A percentile compares a stretch with the other conserved stretches of the same genome.
phyloP scores from a whole-genome alignment of 2,888 invertebrate species.

The Alentia gelatinosa region DNA sequence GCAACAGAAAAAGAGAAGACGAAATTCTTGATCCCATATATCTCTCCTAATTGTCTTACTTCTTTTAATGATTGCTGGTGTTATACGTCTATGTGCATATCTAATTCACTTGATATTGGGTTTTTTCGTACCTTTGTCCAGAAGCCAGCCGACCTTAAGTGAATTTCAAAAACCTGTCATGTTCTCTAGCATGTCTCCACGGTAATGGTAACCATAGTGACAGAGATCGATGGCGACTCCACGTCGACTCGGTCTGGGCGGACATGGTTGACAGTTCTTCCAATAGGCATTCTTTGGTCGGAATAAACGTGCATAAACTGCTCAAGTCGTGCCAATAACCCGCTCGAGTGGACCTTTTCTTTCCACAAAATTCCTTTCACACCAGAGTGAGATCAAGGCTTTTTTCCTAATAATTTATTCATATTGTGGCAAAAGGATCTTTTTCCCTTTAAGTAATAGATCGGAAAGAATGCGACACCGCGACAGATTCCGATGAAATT shows the following conservation, averaged over 20 bases:
- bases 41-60: too few species aligned
- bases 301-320: constrained; percentile 19
- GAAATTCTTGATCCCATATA: too few species aligned
- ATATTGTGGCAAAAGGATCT: background rate
- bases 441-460: background rate
- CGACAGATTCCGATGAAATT: background rate
- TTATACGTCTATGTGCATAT: too few species aligned
- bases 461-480: background rate
- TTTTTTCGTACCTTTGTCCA: background rate
- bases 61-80: too few species aligned
- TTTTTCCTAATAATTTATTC: background rate
- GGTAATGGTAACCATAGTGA: constrained; percentile 49
- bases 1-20: too few species aligned
- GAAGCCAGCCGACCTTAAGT: background rate
- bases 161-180: constrained; percentile 31
- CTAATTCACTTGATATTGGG: too few species aligned
- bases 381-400: background rate
- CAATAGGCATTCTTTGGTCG: constrained; percentile 6
- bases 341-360: background rate
- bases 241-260: background rate
- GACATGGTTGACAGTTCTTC: constrained; percentile 37
- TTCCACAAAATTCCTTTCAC: background rate
- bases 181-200: constrained; percentile 30
- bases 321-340: background rate
- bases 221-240: constrained; percentile 15